Conservation (phyloP, 2,888 invertebrate species). For the Calephelis perditalis region DNA sequence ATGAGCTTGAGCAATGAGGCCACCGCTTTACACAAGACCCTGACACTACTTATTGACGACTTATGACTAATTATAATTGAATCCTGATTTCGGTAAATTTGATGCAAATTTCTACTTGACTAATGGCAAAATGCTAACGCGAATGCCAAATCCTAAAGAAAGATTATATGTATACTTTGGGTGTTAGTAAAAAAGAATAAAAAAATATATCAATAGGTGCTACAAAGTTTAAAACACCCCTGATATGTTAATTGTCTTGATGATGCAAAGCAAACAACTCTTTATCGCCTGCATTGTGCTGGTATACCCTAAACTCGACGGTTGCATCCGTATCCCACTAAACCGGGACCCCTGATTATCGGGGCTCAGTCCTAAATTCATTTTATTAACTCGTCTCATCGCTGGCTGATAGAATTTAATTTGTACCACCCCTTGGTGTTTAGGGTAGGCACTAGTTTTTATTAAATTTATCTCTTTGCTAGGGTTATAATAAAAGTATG, state of each 20-base stretch:
- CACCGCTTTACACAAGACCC: too few relatives aligned
- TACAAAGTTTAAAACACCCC: slow-evolving; percentile 31
- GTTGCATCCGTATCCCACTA: slow-evolving; percentile 48
- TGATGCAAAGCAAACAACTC: slow-evolving; percentile 60
- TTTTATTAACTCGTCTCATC: slow-evolving; percentile 77
- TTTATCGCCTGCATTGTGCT: slow-evolving; percentile 59
- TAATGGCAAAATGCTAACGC: too few relatives aligned
- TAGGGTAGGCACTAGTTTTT: slow-evolving; percentile 25
- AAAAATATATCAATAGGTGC: too few relatives aligned
- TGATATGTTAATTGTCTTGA: slow-evolving; percentile 60
- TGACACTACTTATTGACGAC: too few relatives aligned
- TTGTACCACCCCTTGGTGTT: slow-evolving; percentile 27
- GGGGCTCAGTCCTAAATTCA: slow-evolving; percentile 62
- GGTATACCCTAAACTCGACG: slow-evolving; percentile 15
- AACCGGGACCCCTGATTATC: slow-evolving; percentile 53
- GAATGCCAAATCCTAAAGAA: too few relatives aligned
- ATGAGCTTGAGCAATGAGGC: too few relatives aligned
- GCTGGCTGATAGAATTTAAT: slow-evolving; percentile 65
- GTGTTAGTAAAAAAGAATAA: too few relatives aligned
- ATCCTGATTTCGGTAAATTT: too few relatives aligned
- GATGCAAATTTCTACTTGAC: too few relatives aligned
- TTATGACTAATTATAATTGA: too few relatives aligned
- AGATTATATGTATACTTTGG: too few relatives aligned
- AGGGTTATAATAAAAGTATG: too few relatives aligned
- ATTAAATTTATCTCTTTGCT: neutral